Percentiles rank a stretch among this genome's conserved stretches.
Conservation (phyloP, 2,113 vertebrate genomes). For the Odocoileus hemionus region DNA sequence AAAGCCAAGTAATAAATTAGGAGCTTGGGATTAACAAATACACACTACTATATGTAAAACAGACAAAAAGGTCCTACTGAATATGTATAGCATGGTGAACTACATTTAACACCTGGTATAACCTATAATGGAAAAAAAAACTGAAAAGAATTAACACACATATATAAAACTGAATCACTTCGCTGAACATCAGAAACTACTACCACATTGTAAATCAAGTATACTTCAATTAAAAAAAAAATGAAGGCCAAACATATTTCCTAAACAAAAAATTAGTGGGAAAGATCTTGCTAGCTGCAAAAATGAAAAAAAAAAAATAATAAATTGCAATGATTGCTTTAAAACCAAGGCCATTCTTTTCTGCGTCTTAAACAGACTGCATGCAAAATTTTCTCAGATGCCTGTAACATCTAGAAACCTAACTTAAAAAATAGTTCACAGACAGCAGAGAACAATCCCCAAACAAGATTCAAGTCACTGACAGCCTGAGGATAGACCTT, state of each 20-base stretch:
- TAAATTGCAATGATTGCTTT: neutral
- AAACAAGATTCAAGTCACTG: neutral
- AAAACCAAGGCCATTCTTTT: neutral
- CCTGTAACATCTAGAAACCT: neutral
- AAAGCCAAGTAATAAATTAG: neutral
- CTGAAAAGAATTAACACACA: neutral
- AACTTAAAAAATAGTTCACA: constrained; percentile 3
- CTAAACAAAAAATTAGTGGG: neutral
- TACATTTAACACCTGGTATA: neutral
- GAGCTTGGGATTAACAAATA: neutral
- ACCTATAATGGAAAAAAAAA: neutral
- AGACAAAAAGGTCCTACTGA: neutral
- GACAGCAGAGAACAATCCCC: neutral
- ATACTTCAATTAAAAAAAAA: neutral
- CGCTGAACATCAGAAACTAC: neutral
- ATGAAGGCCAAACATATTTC: neutral
- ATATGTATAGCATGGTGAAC: neutral
- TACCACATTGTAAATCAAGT: neutral
- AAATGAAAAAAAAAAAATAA: neutral
- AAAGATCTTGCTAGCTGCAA: neutral
- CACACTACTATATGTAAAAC: neutral
- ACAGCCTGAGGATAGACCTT: neutral
- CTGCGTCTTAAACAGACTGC: neutral
- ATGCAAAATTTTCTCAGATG: neutral
- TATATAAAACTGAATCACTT: neutral